Conservation (phyloP, 2,113 vertebrate genomes). For the Bagarius yarrelli region DNA sequence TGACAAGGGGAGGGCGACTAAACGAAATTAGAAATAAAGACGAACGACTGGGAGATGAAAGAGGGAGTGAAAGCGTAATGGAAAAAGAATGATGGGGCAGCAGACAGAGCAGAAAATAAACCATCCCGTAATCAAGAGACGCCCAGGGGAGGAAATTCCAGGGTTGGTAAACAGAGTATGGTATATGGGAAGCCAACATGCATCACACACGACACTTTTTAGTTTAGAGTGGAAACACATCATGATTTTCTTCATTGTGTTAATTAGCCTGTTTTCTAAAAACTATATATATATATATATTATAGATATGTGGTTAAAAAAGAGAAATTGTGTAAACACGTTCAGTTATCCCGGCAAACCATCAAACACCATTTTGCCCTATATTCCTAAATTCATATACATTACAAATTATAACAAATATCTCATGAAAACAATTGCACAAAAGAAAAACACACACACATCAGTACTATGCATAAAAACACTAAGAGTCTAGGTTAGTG, state of each 20-base stretch:
- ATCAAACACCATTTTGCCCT: not conserved
- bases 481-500: constrained; percentile 34
- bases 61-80: constrained; percentile 31
- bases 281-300: not conserved
- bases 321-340: not conserved
- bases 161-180: constrained; percentile 60
- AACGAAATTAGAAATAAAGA: constrained; percentile 2
- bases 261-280: not conserved
- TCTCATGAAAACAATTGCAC: not conserved
- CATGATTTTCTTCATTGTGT: not conserved
- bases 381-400: not conserved
- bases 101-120: constrained; percentile 43
- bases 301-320: not conserved
- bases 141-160: constrained; percentile 68
- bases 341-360: not conserved
- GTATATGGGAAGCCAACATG: constrained; percentile 57
- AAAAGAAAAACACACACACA: not conserved
- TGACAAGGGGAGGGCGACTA: constrained; percentile 17
- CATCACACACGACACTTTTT: not conserved
- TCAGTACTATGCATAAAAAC: not conserved
- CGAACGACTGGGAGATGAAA: constrained; percentile 16
- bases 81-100: not conserved
- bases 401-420: not conserved
- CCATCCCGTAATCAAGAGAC: constrained; percentile 57
- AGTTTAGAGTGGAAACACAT: constrained; percentile 11